Evolutionary conservation across 2,888 invertebrate species (phyloP).

Genomic region (Sycophila texana): DNA sequence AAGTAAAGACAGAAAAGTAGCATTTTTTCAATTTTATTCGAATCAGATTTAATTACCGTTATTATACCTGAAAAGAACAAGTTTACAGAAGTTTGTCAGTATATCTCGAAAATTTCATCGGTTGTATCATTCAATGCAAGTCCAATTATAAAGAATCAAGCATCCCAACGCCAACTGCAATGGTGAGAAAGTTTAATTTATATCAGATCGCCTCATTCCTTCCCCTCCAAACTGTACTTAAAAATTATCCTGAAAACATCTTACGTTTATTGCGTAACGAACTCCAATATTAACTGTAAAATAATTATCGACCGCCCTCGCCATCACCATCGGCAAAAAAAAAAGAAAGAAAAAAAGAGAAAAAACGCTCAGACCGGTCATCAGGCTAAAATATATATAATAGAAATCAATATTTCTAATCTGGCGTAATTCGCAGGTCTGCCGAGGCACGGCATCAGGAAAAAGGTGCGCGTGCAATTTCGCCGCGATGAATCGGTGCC

Average conservation of each 20-base stretch:
- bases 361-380: not conserved
- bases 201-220: conserved; percentile 18
- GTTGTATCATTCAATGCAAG: conserved; percentile 11
- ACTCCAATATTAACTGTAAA: conserved; percentile 1
- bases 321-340: not conserved
- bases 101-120: not conserved
- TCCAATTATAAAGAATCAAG: conserved; percentile 35
- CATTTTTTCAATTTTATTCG: too few species aligned
- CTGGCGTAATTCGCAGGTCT: conserved; percentile 19
- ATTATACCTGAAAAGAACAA: too few species aligned
- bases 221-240: not conserved
- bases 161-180: not conserved
- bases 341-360: too few species aligned
- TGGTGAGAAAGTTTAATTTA: conserved; percentile 23
- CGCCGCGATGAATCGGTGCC: conserved; percentile 15
- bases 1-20: too few species aligned
- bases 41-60: too few species aligned
- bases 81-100: not conserved
- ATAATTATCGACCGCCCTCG: not conserved
- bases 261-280: not conserved
- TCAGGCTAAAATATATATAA: not conserved
- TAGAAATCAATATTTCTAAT: not conserved
- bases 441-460: not conserved
- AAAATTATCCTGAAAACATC: too few species aligned
- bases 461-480: conserved; percentile 29